Percentiles rank a stretch among this genome's conserved stretches.
Conservation (phyloP, 2,888 invertebrate species). For the Dynastes maya region DNA sequence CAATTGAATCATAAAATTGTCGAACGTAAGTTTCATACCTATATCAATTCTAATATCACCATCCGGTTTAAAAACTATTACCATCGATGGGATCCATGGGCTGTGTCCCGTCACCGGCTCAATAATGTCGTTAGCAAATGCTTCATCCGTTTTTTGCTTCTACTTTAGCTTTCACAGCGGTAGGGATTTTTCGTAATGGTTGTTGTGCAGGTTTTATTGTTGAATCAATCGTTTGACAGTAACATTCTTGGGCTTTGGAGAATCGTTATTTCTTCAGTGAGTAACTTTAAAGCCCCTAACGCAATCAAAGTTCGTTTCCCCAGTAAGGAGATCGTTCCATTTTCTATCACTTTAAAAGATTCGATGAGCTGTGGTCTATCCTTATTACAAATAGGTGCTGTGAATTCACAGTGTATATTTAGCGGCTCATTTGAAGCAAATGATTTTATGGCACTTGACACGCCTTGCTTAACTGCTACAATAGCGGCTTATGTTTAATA, state of each 20-base stretch:
- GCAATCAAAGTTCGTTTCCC: slow-evolving; percentile 11
- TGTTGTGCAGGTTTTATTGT: slow-evolving; percentile 42
- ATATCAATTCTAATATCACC: slow-evolving; percentile 62
- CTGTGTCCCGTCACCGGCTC: slow-evolving; percentile 61
- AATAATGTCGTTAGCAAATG: slow-evolving; percentile 59
- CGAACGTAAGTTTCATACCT: slow-evolving; percentile 61
- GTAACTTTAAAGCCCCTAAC: slow-evolving; percentile 19
- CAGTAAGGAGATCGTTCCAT: slow-evolving; percentile 22
- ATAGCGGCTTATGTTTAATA: background rate
- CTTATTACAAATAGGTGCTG: slow-evolving; percentile 5
- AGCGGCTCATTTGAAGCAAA: slow-evolving; percentile 27
- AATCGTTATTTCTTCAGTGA: slow-evolving; percentile 6
- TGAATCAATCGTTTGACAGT: slow-evolving; percentile 4
- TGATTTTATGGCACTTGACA: slow-evolving; percentile 9
- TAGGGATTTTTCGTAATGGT: slow-evolving; percentile 44
- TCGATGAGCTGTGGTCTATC: slow-evolving; percentile 9
- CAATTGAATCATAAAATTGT: slow-evolving; percentile 38
- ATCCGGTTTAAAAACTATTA: slow-evolving; percentile 61
- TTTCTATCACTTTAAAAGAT: background rate
- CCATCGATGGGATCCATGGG: slow-evolving; percentile 64
- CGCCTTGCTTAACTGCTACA: background rate
- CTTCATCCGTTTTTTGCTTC: slow-evolving; percentile 52
- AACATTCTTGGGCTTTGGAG: slow-evolving; percentile 5
- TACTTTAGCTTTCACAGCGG: slow-evolving; percentile 52
- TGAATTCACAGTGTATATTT: slow-evolving; percentile 23